Base-by-base conservation (phyloP, 2,888 invertebrate species). In the Pteria penguin region DNA sequence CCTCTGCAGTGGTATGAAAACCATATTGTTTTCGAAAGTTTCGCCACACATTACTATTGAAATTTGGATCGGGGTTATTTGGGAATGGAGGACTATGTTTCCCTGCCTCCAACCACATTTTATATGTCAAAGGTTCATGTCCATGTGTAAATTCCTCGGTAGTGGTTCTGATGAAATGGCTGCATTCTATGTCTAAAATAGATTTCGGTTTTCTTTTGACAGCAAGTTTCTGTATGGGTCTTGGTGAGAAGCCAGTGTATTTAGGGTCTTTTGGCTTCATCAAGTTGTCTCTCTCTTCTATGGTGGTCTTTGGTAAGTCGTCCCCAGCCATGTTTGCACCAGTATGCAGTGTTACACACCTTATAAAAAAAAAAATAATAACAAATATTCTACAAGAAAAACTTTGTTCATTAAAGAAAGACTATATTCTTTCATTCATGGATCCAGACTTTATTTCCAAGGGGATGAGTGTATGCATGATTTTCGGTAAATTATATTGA, bases 11-110 rank as follows among this genome's bases (percentile, higher is more conserved):
- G 3, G 84, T 82, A 63, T 84, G 76, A 73, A 91, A 86, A 24
- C 90, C 90, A 81, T 86, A 91, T 26, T 88, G 83, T 60, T 87
- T 83, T 52, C 89, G 78, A 75, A 91, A 91, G 78, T 92, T 91
- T 60, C 92, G 80, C 92, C 92, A 92, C 3, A 91, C 86, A 81
- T 91, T 91, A 68, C 90, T 88, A 85, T 91, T 90, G 76, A 90
- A 92, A 70, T 84, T 87, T 14, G 84, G 81, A 77, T 91, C 91
- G 14, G 88, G 86, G 27, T 83, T 72, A 29, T 86, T 82, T 2
- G 90, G 90, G 68, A 82, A 84, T 2, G 91, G 89, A 0, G 89
- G 82, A 1, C 82, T 78, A 77, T 89, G 86, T 82, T 91, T 91
- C 0, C 91, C 91, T n/a, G 91, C 91, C 71, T 92, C 91, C 65